A percentile compares a stretch with the other conserved stretches of the same genome.
Conservation (phyloP, 1,140 invertebrate species). For the Spodoptera frugiperda region DNA sequence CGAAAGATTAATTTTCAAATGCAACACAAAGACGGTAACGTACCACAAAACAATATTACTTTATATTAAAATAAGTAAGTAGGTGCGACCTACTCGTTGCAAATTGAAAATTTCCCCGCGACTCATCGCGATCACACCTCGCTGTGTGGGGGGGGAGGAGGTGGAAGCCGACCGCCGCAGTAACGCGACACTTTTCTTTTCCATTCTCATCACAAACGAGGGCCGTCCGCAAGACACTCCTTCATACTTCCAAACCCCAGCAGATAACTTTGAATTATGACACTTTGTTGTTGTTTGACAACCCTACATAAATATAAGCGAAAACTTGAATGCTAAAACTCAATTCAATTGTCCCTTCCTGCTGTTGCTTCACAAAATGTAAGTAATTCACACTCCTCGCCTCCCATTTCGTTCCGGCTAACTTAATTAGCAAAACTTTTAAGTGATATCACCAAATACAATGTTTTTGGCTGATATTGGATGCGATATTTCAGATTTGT, state of each 20-base stretch:
- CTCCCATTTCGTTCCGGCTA: conserved; percentile 29
- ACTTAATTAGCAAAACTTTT: conserved; percentile 40
- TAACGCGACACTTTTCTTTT: conserved; percentile 48
- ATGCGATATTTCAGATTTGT: no score
- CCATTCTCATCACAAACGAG: conserved; percentile 49
- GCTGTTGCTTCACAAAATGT: conserved; percentile 18
- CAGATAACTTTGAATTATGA: conserved; percentile 58
- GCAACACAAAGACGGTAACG: neutral
- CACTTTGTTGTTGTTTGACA: conserved; percentile 57
- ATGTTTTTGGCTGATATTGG: no score
- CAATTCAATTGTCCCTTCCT: conserved; percentile 44
- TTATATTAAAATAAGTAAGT: conserved; percentile 12
- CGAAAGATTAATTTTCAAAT: neutral
- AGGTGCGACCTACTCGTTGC: neutral
- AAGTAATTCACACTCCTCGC: conserved; percentile 31
- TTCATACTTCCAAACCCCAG: conserved; percentile 45
- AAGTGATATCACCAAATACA: conserved; percentile 20
- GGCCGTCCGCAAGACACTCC: conserved; percentile 46
- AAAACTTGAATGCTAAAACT: conserved; percentile 42
- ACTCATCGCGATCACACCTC: conserved; percentile 7
- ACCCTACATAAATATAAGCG: conserved; percentile 42
- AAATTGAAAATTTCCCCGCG: conserved; percentile 24
- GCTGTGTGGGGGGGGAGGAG: neutral
- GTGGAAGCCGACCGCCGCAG: conserved; percentile 15
- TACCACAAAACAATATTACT: conserved; percentile 14